Base-by-base conservation (phyloP, 2,113 vertebrate species). In the Propithecus coquereli region DNA sequence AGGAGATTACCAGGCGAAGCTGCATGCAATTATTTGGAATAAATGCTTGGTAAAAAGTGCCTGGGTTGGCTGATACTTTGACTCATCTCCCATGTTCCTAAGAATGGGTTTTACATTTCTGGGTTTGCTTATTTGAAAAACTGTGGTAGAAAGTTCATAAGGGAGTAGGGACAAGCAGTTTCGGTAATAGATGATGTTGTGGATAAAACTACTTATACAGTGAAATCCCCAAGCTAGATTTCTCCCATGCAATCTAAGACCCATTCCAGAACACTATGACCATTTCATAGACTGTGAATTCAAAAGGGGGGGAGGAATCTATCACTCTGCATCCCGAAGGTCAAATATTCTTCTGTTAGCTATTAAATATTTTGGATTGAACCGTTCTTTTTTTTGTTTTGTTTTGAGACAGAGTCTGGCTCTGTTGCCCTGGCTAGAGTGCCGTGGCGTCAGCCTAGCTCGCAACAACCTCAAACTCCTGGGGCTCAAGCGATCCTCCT, bases 241-340 rank as follows among this genome's bases (percentile, higher is more conserved):
- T 73, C 57, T 71, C 17, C 30, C 13, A 1, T 16, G 85, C 74
- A 2, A 6, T 23, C 2, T 25, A 76, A 40, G 66, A 54, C 45
- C 40, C 16, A 3, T 17, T 73, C 34, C 27, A 23, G 63, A 57
- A 40, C 68, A n/a, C 40, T 65, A 73, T 25, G 79, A n/a, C 22
- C 25, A 0, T 52, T 65, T 66, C 30, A 1, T 8, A 68, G 61
- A 63, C 37, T 40, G 32, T 3, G 14, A 14, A 25, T 61, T 61
- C 22, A 61, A 89, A 65, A 8, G n/a, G 68, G n/a, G 66, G 20
- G 4, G 68, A 22, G 68, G 5, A 30, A 37, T 23, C 54, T 52
- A 0, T 90, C 50, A 5, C 57, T 40, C 30, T 79, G 73, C 79
- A 16, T 93, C 59, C 71, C 94, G 96, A 97, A 95, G 96, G 96